These are phyloP conservation scores for Pleuronectes platessa DNA, from an alignment of 2,113 vertebrate species.

Conservation along the genomic window DNA sequence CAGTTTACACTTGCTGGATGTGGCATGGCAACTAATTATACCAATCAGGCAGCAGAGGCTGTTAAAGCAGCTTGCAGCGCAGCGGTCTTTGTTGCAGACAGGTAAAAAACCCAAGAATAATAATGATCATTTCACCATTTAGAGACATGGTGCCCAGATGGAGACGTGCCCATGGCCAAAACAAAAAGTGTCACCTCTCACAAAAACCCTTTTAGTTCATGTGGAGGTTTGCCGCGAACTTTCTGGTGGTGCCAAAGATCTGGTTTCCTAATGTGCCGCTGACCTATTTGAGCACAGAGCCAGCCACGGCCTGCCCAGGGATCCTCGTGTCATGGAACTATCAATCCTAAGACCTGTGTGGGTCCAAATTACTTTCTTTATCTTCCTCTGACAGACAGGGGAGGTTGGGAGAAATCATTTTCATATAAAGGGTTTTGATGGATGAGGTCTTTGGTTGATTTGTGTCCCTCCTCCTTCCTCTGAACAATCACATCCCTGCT, in stretches of 20 bases:
- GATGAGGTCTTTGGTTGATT: constrained; percentile 26
- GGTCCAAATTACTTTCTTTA: neutral
- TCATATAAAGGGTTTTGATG: constrained; percentile 40
- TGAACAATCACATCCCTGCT: constrained; percentile 29
- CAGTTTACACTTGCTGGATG: constrained; percentile 42
- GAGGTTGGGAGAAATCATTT: constrained; percentile 22
- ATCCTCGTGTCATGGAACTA: constrained; percentile 53
- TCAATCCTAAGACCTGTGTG: constrained; percentile 44
- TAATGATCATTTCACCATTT: constrained; percentile 30
- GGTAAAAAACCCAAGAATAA: neutral
- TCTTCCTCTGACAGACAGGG: constrained; percentile 3
- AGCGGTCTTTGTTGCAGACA: constrained; percentile 20
- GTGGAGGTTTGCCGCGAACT: constrained; percentile 73
- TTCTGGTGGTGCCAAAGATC: constrained; percentile 68
- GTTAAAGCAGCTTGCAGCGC: constrained; percentile 56
- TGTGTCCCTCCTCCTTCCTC: neutral
- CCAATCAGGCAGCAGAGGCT: constrained; percentile 41
- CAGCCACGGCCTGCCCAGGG: constrained; percentile 29
- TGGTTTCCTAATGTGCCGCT: constrained; percentile 60
- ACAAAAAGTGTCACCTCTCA: constrained; percentile 54
- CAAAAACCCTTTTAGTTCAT: constrained; percentile 51
- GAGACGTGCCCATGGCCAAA: constrained; percentile 55
- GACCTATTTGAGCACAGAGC: constrained; percentile 70
- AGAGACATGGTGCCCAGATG: constrained; percentile 50
- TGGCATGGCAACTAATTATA: constrained; percentile 43